Conservation (phyloP, 2,888 invertebrate species). For the Ophion obscuratus region DNA sequence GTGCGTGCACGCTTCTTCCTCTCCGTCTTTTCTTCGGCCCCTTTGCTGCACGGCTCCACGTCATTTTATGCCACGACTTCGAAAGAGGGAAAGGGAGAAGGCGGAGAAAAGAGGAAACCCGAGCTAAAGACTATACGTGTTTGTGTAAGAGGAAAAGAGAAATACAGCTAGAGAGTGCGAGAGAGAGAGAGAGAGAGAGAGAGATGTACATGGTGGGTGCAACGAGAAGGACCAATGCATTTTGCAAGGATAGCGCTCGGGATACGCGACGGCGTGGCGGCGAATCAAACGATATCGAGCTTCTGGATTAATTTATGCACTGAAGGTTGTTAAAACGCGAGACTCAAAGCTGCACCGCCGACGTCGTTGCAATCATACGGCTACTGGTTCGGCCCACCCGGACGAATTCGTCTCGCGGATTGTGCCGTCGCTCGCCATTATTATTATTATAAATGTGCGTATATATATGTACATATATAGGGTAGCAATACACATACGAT, state of each 20-base stretch:
- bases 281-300: slow-evolving; percentile 84
- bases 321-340: slow-evolving; percentile 83
- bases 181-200: slow-evolving; percentile 44
- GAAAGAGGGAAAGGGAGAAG: slow-evolving; percentile 38
- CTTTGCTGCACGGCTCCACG: slow-evolving; percentile 6
- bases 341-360: slow-evolving; percentile 82
- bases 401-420: slow-evolving; percentile 78
- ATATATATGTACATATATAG: too few relatives aligned
- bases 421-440: slow-evolving; percentile 64
- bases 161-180: slow-evolving; percentile 16
- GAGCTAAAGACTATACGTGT: background rate
- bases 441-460: slow-evolving; percentile 21
- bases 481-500: too few relatives aligned
- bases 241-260: slow-evolving; percentile 34
- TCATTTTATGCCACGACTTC: slow-evolving; percentile 42
- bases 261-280: slow-evolving; percentile 73
- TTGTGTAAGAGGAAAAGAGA: background rate
- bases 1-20: slow-evolving; percentile 56
- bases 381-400: slow-evolving; percentile 77
- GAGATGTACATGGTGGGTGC: slow-evolving; percentile 65
- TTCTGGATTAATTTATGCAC: slow-evolving; percentile 84
- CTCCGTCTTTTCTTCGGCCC: slow-evolving; percentile 20
- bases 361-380: slow-evolving; percentile 78
- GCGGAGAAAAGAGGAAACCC: background rate
- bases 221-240: slow-evolving; percentile 58